Percentiles rank a stretch among this genome's conserved stretches.
These are phyloP conservation scores for Thamnophis elegans DNA, from an alignment of 2,797 vertebrate genomes.

Conservation along the genomic window DNA sequence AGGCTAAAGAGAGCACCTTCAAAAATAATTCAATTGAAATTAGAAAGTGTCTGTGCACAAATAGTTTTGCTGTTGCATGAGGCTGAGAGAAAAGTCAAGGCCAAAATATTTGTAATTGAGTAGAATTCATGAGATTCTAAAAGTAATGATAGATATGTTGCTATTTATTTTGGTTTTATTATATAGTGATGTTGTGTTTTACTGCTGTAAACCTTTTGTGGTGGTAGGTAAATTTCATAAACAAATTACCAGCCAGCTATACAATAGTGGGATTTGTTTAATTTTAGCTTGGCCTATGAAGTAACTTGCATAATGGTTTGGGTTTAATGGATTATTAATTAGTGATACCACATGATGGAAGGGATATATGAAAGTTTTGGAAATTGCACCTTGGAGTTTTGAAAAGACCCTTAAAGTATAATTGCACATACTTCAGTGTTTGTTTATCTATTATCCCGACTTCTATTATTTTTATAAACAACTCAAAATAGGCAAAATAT, in stretches of 20 bases:
- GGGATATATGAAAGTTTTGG: neutral
- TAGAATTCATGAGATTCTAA: neutral
- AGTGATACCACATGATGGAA: neutral
- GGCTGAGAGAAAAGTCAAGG: neutral
- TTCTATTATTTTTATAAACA: too few species aligned
- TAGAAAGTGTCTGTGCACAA: neutral
- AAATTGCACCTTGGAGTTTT: neutral
- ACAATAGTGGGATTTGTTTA: neutral
- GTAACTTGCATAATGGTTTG: neutral
- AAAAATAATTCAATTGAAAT: neutral
- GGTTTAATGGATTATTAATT: neutral
- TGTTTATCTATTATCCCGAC: too few species aligned
- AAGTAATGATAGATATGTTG: neutral
- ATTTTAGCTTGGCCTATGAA: neutral
- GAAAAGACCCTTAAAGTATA: neutral
- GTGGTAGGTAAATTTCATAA: neutral
- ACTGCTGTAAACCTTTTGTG: neutral
- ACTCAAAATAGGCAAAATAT: too few species aligned
- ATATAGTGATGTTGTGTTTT: neutral
- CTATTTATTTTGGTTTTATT: neutral
- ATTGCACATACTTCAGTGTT: neutral
- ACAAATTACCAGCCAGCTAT: neutral
- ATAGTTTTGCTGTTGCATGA: neutral
- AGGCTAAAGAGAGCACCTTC: neutral
- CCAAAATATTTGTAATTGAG: neutral